Conservation (phyloP, 2,797 vertebrate genomes). For the Gobio occitaniae region DNA sequence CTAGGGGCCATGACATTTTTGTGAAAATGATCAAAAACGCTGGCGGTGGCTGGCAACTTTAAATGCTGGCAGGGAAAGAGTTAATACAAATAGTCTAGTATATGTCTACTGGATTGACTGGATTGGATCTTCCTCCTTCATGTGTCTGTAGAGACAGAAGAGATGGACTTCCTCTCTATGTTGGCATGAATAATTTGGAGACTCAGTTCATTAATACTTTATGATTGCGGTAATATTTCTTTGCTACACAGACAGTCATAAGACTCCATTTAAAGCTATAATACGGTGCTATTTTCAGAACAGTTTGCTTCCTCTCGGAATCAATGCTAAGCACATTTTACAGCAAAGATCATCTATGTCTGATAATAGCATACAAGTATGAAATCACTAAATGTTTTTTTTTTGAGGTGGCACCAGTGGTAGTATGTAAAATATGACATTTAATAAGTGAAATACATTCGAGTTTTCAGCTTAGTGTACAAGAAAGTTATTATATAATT, state of each 20-base stretch:
- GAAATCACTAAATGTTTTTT: background rate
- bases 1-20: background rate
- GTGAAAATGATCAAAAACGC: background rate
- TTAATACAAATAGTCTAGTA: background rate
- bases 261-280: slow-evolving; percentile 18
- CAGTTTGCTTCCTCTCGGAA: background rate
- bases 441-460: too few species aligned
- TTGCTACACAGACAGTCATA: slow-evolving; percentile 12
- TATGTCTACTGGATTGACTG: background rate
- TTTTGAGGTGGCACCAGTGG: too few species aligned
- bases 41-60: too few species aligned
- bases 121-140: background rate
- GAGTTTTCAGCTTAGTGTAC: too few species aligned
- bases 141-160: background rate
- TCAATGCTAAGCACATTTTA: background rate
- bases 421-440: too few species aligned
- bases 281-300: slow-evolving; percentile 26
- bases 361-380: background rate
- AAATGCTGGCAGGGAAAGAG: background rate
- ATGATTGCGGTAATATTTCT: slow-evolving; percentile 32
- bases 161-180: slow-evolving; percentile 13
- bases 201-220: slow-evolving; percentile 37
- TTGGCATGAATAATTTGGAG: slow-evolving; percentile 35
- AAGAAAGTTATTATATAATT: background rate
- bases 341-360: background rate